Conservation (phyloP, 37 sponge, comb jelly and placozoan species). For the Beroe forskalii region DNA sequence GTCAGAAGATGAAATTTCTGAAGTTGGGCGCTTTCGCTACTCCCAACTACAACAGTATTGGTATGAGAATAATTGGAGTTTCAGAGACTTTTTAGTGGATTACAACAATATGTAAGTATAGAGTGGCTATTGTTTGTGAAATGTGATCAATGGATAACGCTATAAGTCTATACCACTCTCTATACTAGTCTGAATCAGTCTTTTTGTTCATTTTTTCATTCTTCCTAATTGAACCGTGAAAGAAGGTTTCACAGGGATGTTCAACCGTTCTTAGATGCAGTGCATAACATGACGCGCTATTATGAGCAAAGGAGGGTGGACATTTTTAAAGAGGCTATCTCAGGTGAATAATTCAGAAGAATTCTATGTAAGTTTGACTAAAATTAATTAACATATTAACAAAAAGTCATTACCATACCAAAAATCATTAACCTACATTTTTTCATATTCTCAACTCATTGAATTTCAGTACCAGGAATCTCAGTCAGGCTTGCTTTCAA, state of each 20-base stretch:
- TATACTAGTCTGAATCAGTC: too few species aligned
- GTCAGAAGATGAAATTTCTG: background rate
- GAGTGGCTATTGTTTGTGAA: background rate
- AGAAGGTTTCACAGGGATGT: too few species aligned
- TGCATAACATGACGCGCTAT: background rate
- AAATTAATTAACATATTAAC: background rate
- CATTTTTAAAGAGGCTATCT: conserved; percentile 19
- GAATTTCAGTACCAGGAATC: background rate
- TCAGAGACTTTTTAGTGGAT: background rate
- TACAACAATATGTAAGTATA: background rate
- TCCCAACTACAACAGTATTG: background rate
- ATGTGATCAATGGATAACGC: too few species aligned
- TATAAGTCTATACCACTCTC: too few species aligned
- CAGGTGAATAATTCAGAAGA: background rate
- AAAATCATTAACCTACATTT: background rate
- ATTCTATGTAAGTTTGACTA: background rate
- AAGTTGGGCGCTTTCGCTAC: background rate
- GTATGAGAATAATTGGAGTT: background rate
- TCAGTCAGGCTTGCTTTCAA: background rate
- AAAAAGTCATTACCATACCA: too few species aligned
- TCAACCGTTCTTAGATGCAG: background rate
- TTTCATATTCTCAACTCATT: background rate
- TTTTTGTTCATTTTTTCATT: too few species aligned
- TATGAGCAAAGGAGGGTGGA: background rate
- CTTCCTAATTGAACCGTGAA: too few species aligned